phyloP scores from a whole-genome alignment of 2,797 vertebrate genomes.

The Gallinago stenura region DNA sequence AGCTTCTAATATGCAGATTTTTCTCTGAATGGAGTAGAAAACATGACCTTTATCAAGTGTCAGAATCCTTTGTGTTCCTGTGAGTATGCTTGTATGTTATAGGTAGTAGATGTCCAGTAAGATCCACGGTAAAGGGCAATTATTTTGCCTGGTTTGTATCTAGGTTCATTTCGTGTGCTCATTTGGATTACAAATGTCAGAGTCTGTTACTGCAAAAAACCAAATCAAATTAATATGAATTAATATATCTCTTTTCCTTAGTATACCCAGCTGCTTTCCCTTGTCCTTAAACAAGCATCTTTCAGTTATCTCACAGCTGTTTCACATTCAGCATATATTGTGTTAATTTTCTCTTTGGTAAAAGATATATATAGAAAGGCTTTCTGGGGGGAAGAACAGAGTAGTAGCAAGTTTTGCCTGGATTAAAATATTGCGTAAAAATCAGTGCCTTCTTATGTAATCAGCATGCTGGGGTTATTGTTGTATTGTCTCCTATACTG shows the following conservation, averaged over 20 bases:
- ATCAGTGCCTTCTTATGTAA: neutral
- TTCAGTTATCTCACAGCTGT: neutral
- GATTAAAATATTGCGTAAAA: neutral
- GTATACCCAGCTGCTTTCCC: neutral
- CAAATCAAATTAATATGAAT: conserved; percentile 19
- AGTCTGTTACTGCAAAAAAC: neutral
- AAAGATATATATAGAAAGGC: neutral
- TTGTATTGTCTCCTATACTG: neutral
- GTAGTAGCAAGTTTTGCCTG: neutral
- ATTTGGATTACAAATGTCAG: conserved; percentile 52
- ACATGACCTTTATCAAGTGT: conserved; percentile 36
- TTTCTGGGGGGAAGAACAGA: neutral
- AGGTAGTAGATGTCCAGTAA: neutral
- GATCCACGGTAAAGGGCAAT: conserved; percentile 7
- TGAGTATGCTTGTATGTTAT: neutral
- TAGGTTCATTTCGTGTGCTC: conserved; percentile 3
- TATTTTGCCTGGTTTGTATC: conserved; percentile 46
- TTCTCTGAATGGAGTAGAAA: neutral
- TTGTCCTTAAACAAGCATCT: neutral
- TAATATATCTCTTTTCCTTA: neutral
- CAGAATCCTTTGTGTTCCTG: conserved; percentile 1
- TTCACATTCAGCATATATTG: neutral
- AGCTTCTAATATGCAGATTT: neutral
- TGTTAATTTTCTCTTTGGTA: neutral
- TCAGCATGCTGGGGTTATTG: neutral